These are phyloP conservation scores for Kryphioiulus occultus DNA, from an alignment of 2,888 invertebrate genomes.

Conservation along the genomic window DNA sequence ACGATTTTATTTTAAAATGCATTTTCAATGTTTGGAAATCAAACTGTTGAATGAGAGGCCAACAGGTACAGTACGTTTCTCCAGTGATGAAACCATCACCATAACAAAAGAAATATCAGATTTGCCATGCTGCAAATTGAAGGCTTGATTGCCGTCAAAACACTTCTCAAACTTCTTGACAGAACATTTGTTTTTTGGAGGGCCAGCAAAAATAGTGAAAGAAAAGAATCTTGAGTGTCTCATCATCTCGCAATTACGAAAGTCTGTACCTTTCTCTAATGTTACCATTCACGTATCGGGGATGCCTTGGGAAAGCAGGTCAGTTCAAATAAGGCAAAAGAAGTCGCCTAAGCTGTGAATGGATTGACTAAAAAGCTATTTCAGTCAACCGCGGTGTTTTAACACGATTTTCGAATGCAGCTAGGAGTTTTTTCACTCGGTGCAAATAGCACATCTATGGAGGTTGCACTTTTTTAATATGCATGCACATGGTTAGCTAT, in stretches of 20 bases:
- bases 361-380: background rate
- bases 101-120: too few relatives aligned
- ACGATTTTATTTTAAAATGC: too few relatives aligned
- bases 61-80: too few relatives aligned
- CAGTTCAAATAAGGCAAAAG: conserved; percentile 1
- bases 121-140: too few relatives aligned
- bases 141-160: background rate
- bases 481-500: conserved; percentile 28
- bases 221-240: background rate
- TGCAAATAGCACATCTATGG: background rate
- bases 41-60: too few relatives aligned
- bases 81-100: too few relatives aligned
- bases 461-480: conserved; percentile 18
- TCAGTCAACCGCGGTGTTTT: conserved; percentile 17
- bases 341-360: conserved; percentile 10
- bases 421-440: background rate
- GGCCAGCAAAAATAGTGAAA: background rate
- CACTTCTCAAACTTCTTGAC: background rate
- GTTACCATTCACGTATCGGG: background rate
- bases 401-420: background rate
- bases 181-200: background rate
- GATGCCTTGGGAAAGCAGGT: background rate
- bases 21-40: too few relatives aligned
- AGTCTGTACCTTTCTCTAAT: background rate
- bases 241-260: background rate